These are phyloP conservation scores for Busseola fusca DNA, from an alignment of 2,888 invertebrate species.

Conservation along the genomic window DNA sequence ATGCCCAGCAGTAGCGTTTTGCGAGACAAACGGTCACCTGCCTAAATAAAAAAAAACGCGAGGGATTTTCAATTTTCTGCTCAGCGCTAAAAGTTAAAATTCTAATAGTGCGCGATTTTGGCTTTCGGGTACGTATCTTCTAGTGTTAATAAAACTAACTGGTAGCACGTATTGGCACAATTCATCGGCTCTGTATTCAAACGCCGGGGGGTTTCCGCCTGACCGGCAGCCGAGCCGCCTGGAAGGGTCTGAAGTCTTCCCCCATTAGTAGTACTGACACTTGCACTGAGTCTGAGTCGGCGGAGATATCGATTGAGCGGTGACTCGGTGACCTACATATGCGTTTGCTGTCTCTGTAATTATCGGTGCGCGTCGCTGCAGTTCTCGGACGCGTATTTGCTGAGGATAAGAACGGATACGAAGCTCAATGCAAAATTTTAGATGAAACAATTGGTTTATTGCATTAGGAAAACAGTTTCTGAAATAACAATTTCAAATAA, in stretches of 20 bases:
- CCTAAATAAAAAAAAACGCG: too few relatives aligned
- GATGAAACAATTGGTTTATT: too few relatives aligned
- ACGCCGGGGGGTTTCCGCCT: neutral
- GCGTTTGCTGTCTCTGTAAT: neutral
- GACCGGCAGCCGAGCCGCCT: neutral
- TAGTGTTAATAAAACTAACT: neutral
- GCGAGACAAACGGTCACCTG: too few relatives aligned
- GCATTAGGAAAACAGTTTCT: too few relatives aligned
- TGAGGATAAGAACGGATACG: too few relatives aligned
- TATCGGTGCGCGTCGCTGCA: neutral
- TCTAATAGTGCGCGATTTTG: neutral
- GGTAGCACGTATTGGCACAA: neutral
- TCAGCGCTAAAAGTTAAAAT: neutral
- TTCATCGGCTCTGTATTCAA: too few relatives aligned
- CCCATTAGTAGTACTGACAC: too few relatives aligned
- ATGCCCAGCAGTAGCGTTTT: too few relatives aligned
- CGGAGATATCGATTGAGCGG: slow-evolving; percentile 11
- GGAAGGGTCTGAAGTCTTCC: neutral
- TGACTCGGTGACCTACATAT: slow-evolving; percentile 6
- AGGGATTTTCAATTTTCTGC: too few relatives aligned
- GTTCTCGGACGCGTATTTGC: neutral
- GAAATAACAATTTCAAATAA: too few relatives aligned
- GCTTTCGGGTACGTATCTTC: neutral
- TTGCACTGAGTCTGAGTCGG: neutral
- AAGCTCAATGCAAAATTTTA: neutral